Conservation (phyloP, 1,140 invertebrate genomes). For the Achroia grisella region DNA sequence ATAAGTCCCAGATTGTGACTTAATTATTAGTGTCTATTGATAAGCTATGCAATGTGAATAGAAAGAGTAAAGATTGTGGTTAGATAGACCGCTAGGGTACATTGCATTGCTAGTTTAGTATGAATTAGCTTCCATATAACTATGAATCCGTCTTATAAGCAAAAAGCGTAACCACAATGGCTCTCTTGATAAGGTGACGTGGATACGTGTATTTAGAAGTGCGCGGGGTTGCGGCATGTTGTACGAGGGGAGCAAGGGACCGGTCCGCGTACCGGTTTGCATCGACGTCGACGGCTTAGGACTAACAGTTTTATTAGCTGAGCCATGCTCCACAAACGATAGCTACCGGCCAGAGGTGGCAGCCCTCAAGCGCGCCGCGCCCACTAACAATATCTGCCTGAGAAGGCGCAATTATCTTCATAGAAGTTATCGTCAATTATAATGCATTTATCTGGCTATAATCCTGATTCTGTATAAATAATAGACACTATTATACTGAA, state of each 20-base stretch:
- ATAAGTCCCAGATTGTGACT: not conserved
- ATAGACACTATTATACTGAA: not conserved
- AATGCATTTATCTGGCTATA: constrained; percentile 9
- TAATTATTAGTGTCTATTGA: no score
- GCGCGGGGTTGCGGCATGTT: constrained; percentile 22
- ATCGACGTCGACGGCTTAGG: constrained; percentile 53
- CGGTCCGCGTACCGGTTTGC: constrained; percentile 65
- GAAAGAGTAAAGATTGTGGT: constrained; percentile 45
- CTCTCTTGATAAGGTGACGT: constrained; percentile 54
- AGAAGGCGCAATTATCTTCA: constrained; percentile 13
- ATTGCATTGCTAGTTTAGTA: constrained; percentile 51
- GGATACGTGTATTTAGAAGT: constrained; percentile 59
- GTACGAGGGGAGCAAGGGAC: constrained; percentile 29
- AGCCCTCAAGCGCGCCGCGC: constrained; percentile 32
- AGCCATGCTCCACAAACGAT: constrained; percentile 60
- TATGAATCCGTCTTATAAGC: constrained; percentile 43
- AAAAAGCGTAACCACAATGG: constrained; percentile 56
- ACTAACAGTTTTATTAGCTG: constrained; percentile 67
- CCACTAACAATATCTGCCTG: constrained; percentile 22
- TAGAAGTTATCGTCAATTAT: constrained; percentile 13
- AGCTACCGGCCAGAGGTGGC: constrained; percentile 28
- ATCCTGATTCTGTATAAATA: constrained; percentile 2
- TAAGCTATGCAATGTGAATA: not conserved
- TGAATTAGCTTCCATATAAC: constrained; percentile 42
- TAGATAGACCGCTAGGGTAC: constrained; percentile 32